Percentiles rank a stretch among this genome's conserved stretches.
Evolutionary conservation across 2,888 invertebrate genomes (phyloP).

Genomic region (Sclerodermus sp.): DNA sequence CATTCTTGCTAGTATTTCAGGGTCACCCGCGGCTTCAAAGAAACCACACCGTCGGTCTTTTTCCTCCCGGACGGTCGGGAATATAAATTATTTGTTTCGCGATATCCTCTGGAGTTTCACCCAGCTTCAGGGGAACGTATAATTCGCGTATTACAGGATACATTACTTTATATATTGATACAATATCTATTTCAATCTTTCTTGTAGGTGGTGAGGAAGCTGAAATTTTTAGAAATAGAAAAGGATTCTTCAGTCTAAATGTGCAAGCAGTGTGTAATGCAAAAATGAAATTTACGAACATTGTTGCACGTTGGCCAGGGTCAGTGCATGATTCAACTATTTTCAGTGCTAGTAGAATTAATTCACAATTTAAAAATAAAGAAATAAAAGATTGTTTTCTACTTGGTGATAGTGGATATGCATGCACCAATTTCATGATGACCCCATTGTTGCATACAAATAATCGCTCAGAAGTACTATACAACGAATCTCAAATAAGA

Average conservation of each 20-base stretch:
- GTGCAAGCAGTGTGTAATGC: constrained; percentile 13
- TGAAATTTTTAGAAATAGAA: constrained; percentile 16
- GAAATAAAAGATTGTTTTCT: background rate
- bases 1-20: too few species aligned
- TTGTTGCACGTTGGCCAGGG: constrained; percentile 18
- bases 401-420: background rate
- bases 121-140: too few species aligned
- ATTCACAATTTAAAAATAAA: background rate
- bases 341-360: constrained; percentile 1
- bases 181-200: too few species aligned
- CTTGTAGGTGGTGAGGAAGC: constrained; percentile 13
- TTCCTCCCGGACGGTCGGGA: too few species aligned
- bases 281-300: constrained; percentile 7
- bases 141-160: too few species aligned
- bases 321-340: constrained; percentile 13
- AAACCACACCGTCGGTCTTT: too few species aligned
- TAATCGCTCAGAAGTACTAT: constrained; percentile 5
- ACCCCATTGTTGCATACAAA: constrained; percentile 4
- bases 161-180: too few species aligned
- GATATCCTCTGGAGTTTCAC: too few species aligned
- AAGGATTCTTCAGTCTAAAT: constrained; percentile 15
- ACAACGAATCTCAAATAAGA: constrained; percentile 5
- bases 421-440: constrained; percentile 3
- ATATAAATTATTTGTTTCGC: too few species aligned
- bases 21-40: too few species aligned